These are phyloP conservation scores for Drosophila tsacasi DNA, from an alignment of 1,140 invertebrate species.

Conservation along the genomic window DNA sequence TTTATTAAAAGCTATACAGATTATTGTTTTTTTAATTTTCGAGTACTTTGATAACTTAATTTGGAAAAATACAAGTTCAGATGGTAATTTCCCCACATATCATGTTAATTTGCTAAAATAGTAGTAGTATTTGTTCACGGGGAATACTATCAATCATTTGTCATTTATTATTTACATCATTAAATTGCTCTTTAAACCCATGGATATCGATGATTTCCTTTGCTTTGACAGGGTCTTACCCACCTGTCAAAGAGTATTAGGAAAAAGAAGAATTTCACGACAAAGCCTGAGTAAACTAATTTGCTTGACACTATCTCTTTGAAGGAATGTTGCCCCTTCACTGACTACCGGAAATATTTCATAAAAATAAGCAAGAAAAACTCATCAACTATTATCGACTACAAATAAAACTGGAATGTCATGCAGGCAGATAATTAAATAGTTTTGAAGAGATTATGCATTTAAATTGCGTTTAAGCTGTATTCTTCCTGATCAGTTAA, in stretches of 20 bases:
- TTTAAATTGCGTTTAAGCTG: not conserved
- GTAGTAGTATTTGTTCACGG: not conserved
- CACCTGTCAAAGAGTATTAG: not conserved
- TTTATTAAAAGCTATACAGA: too few species aligned
- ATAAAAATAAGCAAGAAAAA: not conserved
- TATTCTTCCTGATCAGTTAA: too few species aligned
- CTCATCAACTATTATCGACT: slow-evolving; percentile 7
- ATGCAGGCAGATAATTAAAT: not conserved
- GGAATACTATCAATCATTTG: not conserved
- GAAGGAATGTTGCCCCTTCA: slow-evolving; percentile 14
- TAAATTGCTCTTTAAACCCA: not conserved
- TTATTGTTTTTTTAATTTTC: too few species aligned
- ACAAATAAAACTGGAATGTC: not conserved
- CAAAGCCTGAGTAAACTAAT: slow-evolving; percentile 6
- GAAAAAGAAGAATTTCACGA: not conserved
- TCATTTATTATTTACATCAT: slow-evolving; percentile 5
- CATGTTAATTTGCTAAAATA: not conserved
- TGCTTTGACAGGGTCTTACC: not conserved
- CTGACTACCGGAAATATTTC: slow-evolving; percentile 9
- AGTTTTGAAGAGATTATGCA: not conserved
- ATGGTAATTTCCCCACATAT: not conserved
- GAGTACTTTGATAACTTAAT: not conserved
- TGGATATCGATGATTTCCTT: not conserved
- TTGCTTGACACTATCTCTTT: slow-evolving; percentile 12
- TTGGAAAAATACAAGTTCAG: not conserved